These are phyloP conservation scores for Fulica atra DNA, from an alignment of 2,113 vertebrate species.

Conservation along the genomic window DNA sequence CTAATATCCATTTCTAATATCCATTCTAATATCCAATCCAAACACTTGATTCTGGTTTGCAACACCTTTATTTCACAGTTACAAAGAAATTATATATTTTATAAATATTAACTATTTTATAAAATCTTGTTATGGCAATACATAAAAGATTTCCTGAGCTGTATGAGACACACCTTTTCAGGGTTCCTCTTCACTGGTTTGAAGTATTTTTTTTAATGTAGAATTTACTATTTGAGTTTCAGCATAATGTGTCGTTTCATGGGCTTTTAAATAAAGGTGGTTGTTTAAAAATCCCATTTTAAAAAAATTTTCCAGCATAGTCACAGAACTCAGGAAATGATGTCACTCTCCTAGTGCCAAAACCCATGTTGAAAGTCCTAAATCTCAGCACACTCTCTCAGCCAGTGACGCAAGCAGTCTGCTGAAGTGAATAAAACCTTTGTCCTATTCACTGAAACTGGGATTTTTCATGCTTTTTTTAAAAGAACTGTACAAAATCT, in stretches of 20 bases:
- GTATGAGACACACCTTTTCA: neutral
- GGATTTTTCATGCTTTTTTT: neutral
- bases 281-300: neutral
- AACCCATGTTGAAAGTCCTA: slow-evolving; percentile 6
- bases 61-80: neutral
- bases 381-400: slow-evolving; percentile 22
- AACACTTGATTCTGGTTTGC: neutral
- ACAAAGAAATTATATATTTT: neutral
- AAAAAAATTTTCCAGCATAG: neutral
- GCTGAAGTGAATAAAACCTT: slow-evolving; percentile 30
- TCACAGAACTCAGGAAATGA: slow-evolving; percentile 32
- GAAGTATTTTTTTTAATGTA: neutral
- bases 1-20: no score
- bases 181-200: neutral
- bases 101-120: neutral
- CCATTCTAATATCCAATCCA: no score
- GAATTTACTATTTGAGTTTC: neutral
- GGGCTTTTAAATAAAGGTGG: neutral
- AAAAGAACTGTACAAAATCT: neutral
- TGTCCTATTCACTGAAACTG: neutral
- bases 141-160: neutral
- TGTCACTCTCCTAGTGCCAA: neutral
- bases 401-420: neutral
- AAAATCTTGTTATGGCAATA: neutral
- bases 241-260: neutral